Evolutionary conservation across 2,797 vertebrate species (phyloP).

Genomic region (Notoglanidium macrostoma): DNA sequence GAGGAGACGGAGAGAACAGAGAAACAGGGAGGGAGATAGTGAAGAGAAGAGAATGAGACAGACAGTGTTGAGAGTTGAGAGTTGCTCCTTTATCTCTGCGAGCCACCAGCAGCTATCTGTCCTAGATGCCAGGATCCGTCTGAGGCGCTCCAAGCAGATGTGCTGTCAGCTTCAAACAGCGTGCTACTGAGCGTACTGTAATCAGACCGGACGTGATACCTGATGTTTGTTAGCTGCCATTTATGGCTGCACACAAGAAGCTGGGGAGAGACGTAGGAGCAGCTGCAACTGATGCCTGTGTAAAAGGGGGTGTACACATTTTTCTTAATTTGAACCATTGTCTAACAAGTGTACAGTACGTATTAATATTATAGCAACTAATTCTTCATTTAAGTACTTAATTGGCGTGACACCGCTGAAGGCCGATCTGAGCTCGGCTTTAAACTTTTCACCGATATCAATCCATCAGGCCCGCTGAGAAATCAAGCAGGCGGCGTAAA

Average conservation of each 20-base stretch:
- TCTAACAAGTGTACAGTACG: neutral
- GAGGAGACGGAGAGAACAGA: slow-evolving; percentile 23
- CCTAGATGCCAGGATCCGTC: slow-evolving; percentile 86
- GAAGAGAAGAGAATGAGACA: slow-evolving; percentile 65
- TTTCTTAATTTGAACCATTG: slow-evolving; percentile 17
- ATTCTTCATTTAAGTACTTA: slow-evolving; percentile 23
- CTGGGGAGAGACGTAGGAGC: slow-evolving; percentile 65
- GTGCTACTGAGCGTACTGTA: slow-evolving; percentile 80
- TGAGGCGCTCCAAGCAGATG: slow-evolving; percentile 80
- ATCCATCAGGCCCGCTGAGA: slow-evolving; percentile 53
- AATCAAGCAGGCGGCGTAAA: slow-evolving; percentile 49
- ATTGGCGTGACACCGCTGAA: slow-evolving; percentile 11
- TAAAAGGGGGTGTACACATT: slow-evolving; percentile 1
- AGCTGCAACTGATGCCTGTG: slow-evolving; percentile 46
- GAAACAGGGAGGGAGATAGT: slow-evolving; percentile 52
- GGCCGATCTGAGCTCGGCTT: slow-evolving; percentile 35
- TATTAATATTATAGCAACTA: slow-evolving; percentile 8
- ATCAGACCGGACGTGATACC: slow-evolving; percentile 85
- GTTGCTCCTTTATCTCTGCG: slow-evolving; percentile 68
- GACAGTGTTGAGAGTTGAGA: slow-evolving; percentile 59
- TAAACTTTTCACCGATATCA: slow-evolving; percentile 48
- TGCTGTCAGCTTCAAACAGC: slow-evolving; percentile 84
- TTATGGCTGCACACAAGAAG: slow-evolving; percentile 73
- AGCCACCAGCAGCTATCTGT: slow-evolving; percentile 80
- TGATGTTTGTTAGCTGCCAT: slow-evolving; percentile 79